Percentiles rank a stretch among this genome's conserved stretches.
phyloP scores from a whole-genome alignment of 2,113 vertebrate genomes.

The Stegastes partitus region DNA sequence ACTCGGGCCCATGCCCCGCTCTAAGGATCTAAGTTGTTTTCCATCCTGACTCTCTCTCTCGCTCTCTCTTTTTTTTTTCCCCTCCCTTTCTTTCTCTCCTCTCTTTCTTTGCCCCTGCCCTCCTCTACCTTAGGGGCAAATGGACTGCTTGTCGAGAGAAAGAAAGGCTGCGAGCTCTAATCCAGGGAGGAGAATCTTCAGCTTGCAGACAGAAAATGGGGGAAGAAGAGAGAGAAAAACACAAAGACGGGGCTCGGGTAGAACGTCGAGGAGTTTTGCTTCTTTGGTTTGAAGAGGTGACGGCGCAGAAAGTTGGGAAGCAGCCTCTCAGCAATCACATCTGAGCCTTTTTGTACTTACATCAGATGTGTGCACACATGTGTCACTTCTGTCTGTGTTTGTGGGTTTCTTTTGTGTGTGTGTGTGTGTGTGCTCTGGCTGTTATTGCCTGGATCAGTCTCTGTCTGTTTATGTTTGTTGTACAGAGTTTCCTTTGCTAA shows the following conservation, averaged over 20 bases:
- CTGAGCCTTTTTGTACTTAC: no score
- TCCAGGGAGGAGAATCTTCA: background rate
- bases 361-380: slow-evolving; percentile 9
- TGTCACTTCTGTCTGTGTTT: slow-evolving; percentile 35
- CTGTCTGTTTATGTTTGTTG: slow-evolving; percentile 85
- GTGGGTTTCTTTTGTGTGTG: slow-evolving; percentile 33
- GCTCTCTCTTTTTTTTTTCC: slow-evolving; percentile 13
- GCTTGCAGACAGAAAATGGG: slow-evolving; percentile 11
- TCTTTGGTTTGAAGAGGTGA: background rate
- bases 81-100: slow-evolving; percentile 33
- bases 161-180: slow-evolving; percentile 32
- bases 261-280: background rate
- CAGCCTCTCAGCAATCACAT: background rate
- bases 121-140: slow-evolving; percentile 67
- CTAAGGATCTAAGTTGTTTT: slow-evolving; percentile 76
- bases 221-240: background rate
- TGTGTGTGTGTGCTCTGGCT: slow-evolving; percentile 43
- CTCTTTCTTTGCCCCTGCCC: slow-evolving; percentile 32
- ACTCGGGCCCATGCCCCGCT: slow-evolving; percentile 60
- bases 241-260: background rate
- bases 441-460: slow-evolving; percentile 72
- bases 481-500: slow-evolving; percentile 88
- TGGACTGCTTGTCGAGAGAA: slow-evolving; percentile 36
- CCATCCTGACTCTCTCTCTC: slow-evolving; percentile 39
- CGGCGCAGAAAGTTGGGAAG: background rate